A percentile compares a stretch with the other conserved stretches of the same genome.
These are phyloP conservation scores for Norana najaformis DNA, from an alignment of 2,888 invertebrate species.

Conservation along the genomic window DNA sequence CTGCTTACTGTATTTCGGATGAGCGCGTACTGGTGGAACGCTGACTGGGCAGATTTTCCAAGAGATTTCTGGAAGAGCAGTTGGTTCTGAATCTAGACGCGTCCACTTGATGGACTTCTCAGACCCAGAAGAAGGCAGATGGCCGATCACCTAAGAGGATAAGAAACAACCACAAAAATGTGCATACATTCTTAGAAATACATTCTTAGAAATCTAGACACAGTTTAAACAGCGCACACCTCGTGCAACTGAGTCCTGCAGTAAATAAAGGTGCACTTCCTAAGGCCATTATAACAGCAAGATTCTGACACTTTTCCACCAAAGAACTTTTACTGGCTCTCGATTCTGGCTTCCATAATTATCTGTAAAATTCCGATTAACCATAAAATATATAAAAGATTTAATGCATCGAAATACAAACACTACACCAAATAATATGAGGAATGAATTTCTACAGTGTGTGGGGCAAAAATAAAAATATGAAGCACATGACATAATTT, in stretches of 20 bases:
- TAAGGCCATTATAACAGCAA: not conserved
- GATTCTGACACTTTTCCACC: not conserved
- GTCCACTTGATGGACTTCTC: constrained; percentile 45
- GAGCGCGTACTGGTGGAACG: constrained; percentile 48
- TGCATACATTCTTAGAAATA: not conserved
- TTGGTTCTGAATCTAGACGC: constrained; percentile 46
- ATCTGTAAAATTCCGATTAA: not conserved
- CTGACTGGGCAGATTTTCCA: constrained; percentile 50
- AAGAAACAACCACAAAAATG: not conserved
- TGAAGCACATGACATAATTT: too few species aligned
- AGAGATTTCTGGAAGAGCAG: constrained; percentile 46
- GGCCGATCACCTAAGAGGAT: not conserved
- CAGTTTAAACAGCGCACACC: not conserved
- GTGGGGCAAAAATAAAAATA: not conserved
- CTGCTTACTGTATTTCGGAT: constrained; percentile 49
- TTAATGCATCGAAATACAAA: not conserved
- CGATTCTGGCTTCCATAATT: not conserved
- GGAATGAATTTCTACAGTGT: not conserved
- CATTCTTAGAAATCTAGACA: not conserved
- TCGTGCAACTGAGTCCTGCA: not conserved
- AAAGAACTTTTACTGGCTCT: too few species aligned
- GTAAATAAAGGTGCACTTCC: not conserved
- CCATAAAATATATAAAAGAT: not conserved
- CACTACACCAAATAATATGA: not conserved
- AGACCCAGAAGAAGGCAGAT: not conserved